A percentile compares a stretch with the other conserved stretches of the same genome.
phyloP scores from a whole-genome alignment of 2,888 invertebrate species.

The Epinotia brunnichana region DNA sequence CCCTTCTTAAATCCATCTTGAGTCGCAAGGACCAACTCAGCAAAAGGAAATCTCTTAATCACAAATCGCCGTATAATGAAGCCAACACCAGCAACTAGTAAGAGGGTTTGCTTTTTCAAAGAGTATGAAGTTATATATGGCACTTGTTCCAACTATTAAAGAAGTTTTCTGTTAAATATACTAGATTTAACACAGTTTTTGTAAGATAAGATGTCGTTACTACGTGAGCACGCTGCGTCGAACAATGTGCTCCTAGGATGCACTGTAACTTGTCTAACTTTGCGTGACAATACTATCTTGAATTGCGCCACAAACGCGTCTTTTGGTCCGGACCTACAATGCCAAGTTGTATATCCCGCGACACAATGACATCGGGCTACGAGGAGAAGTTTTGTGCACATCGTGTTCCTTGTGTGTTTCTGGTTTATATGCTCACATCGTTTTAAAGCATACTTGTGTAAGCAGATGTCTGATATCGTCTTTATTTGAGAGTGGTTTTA shows the following conservation, averaged over 20 bases:
- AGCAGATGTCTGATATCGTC: not conserved
- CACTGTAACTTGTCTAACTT: not conserved
- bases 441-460: not conserved
- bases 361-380: not conserved
- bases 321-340: not conserved
- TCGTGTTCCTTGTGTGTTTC: not conserved
- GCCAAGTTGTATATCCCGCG: not conserved
- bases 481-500: not conserved
- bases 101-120: too few species aligned
- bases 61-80: conserved; percentile 14
- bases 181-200: not conserved
- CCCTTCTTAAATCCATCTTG: too few species aligned
- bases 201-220: not conserved
- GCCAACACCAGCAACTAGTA: too few species aligned
- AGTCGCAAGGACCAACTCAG: too few species aligned
- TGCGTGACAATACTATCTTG: not conserved
- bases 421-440: conserved; percentile 7
- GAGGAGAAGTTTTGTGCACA: not conserved
- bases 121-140: too few species aligned
- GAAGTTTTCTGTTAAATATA: not conserved
- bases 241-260: not conserved
- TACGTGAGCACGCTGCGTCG: not conserved
- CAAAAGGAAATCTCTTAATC: too few species aligned
- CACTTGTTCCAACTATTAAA: too few species aligned
- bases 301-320: not conserved